These are phyloP conservation scores for Carcina quercana DNA, from an alignment of 2,888 invertebrate species.

Conservation along the genomic window DNA sequence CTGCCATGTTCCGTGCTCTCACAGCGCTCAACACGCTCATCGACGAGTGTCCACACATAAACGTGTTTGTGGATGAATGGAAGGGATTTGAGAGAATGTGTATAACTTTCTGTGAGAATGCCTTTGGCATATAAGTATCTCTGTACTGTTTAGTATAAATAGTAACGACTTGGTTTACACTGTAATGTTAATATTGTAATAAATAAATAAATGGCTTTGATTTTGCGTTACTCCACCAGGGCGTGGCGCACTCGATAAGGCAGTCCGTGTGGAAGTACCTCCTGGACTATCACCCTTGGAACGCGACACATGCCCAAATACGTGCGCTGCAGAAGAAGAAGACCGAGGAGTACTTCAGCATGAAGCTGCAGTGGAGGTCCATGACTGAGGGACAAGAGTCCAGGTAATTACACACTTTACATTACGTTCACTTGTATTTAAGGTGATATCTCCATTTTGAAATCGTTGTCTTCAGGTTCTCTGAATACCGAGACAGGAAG, in stretches of 20 bases:
- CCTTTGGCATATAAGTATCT: too few species aligned
- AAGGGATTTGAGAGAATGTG: too few species aligned
- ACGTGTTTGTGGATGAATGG: too few species aligned
- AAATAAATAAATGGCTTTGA: too few species aligned
- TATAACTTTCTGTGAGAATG: too few species aligned
- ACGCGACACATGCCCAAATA: conserved; percentile 82
- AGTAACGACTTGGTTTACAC: too few species aligned
- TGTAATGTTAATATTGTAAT: too few species aligned
- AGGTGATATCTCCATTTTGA: background rate
- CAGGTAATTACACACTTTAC: conserved; percentile 23
- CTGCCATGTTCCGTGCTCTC: too few species aligned
- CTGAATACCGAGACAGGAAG: conserved; percentile 91
- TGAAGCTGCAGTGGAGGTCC: conserved; percentile 98
- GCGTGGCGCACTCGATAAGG: conserved; percentile 83
- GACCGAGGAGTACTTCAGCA: conserved; percentile 90
- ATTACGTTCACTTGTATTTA: background rate
- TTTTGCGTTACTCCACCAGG: too few species aligned
- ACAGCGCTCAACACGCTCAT: too few species aligned
- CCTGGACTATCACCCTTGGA: conserved; percentile 91
- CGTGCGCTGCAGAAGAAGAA: conserved; percentile 80
- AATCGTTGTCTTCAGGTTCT: conserved; percentile 68
- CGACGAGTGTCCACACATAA: too few species aligned
- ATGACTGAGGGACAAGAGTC: conserved; percentile 91
- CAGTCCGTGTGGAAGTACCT: conserved; percentile 96
- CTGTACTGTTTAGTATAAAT: too few species aligned